Percentiles rank a stretch among this genome's conserved stretches.
Evolutionary conservation across 2,888 invertebrate genomes (phyloP).

Genomic region (Ischnura elegans): DNA sequence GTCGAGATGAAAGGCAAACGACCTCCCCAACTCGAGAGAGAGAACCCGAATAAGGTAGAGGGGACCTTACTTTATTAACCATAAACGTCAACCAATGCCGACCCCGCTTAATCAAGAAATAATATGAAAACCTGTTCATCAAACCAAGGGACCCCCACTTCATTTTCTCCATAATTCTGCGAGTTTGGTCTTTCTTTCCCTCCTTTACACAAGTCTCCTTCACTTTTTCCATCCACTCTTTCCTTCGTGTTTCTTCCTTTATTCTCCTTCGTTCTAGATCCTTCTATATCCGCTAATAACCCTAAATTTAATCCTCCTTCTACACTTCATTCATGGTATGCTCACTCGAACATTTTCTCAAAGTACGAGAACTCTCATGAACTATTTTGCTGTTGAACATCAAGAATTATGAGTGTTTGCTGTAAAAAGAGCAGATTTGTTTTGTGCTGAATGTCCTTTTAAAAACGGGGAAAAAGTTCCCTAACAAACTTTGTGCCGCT

Average conservation of each 20-base stretch:
- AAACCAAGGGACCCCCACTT: neutral
- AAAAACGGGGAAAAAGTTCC: no score
- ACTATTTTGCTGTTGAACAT: neutral
- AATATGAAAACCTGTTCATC: neutral
- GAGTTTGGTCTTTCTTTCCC: neutral
- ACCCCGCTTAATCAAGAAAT: neutral
- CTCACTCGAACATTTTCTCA: no score
- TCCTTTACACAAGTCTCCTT: no score
- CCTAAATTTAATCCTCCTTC: neutral
- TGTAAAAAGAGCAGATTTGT: neutral
- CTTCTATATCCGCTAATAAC: neutral
- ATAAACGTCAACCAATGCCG: neutral
- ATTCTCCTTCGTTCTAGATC: neutral
- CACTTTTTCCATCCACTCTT: neutral
- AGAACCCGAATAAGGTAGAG: no score
- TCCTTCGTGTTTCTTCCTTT: neutral
- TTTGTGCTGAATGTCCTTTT: no score
- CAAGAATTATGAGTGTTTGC: neutral
- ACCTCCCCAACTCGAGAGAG: neutral
- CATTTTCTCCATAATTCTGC: neutral
- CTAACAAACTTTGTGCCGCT: no score
- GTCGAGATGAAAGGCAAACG: neutral
- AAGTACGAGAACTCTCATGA: neutral
- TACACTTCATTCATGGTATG: no score
- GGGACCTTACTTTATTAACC: neutral